A percentile compares a stretch with the other conserved stretches of the same genome.
These are phyloP conservation scores for Fragum fragum DNA, from an alignment of 2,888 invertebrate species.

Conservation along the genomic window DNA sequence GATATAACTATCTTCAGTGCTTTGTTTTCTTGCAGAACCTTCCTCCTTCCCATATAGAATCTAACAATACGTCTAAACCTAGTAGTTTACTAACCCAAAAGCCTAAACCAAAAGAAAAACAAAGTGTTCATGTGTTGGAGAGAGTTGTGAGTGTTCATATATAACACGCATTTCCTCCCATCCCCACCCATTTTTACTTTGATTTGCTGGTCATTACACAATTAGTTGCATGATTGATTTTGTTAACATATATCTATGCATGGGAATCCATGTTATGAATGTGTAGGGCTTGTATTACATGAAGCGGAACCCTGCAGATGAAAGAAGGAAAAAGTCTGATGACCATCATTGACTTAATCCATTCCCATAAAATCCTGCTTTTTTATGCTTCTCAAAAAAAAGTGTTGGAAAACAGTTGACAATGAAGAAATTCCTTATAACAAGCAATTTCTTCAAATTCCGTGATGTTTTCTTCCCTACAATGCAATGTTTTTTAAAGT, in stretches of 20 bases:
- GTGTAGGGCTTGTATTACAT: too few relatives aligned
- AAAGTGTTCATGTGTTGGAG: constrained; percentile 2
- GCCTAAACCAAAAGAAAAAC: background rate
- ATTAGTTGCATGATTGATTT: background rate
- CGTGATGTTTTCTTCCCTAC: too few relatives aligned
- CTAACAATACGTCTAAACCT: background rate
- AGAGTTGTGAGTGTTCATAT: constrained; percentile 13
- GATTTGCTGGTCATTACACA: background rate
- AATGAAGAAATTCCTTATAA: too few relatives aligned
- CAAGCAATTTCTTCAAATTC: too few relatives aligned
- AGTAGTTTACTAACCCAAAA: background rate
- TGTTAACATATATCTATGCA: background rate
- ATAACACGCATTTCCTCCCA: background rate
- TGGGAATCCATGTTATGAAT: too few relatives aligned
- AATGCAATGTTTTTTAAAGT: too few relatives aligned
- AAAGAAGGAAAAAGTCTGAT: too few relatives aligned
- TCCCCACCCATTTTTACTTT: background rate
- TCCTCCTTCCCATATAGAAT: constrained; percentile 3
- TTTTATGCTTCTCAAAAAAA: too few relatives aligned
- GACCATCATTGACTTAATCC: too few relatives aligned
- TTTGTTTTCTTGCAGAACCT: background rate
- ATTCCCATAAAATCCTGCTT: too few relatives aligned
- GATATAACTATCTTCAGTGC: background rate
- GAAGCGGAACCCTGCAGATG: too few relatives aligned
- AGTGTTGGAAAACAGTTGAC: too few relatives aligned